Conservation (phyloP, 2,113 vertebrate genomes). For the Orthonyx spaldingii region DNA sequence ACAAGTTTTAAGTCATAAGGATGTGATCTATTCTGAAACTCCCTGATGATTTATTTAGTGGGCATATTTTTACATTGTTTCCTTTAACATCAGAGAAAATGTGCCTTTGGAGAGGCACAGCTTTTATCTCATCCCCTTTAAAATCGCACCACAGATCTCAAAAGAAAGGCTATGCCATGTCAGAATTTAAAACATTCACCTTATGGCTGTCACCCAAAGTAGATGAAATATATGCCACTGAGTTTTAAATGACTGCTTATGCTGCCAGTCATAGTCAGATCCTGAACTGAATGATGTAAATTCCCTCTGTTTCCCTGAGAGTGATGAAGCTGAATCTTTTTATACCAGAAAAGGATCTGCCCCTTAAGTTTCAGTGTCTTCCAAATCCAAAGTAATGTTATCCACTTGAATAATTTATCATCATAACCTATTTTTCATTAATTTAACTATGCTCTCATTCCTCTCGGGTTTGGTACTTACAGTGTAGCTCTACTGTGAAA, state of each 20-base stretch:
- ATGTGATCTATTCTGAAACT: constrained; percentile 36
- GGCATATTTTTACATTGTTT: constrained; percentile 64
- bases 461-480: not conserved
- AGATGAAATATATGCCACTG: not conserved
- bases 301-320: not conserved
- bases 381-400: not conserved
- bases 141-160: constrained; percentile 15
- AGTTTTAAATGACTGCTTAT: constrained; percentile 24
- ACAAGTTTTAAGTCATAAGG: constrained; percentile 42
- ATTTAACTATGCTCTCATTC: not conserved
- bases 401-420: constrained; percentile 47
- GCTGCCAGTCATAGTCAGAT: constrained; percentile 12
- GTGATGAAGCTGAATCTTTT: not conserved
- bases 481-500: accelerated
- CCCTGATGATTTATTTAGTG: constrained; percentile 59
- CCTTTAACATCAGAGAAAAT: constrained; percentile 45
- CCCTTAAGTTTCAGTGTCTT: not conserved
- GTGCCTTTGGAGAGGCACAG: not conserved
- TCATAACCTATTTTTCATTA: constrained; percentile 54
- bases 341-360: not conserved
- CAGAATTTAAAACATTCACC: constrained; percentile 47
- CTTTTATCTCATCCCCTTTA: constrained; percentile 50
- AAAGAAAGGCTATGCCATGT: constrained; percentile 30
- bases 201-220: constrained; percentile 16
- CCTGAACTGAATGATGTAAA: not conserved